Base-by-base conservation (phyloP, 1,140 invertebrate genomes). In the Drosophila kepulauana region DNA sequence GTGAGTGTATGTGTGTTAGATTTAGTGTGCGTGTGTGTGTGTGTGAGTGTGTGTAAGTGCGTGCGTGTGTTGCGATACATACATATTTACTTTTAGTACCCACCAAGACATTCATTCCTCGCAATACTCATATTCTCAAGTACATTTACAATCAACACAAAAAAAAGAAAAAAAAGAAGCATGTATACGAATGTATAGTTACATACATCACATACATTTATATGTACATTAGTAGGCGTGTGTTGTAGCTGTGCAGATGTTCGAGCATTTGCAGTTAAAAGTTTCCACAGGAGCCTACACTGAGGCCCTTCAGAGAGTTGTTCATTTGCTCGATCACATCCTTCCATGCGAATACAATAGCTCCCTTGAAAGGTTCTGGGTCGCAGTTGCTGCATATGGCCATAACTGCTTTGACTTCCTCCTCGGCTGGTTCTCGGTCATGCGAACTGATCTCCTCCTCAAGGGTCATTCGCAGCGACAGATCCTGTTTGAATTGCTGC, bases 371-470 rank as follows among this genome's bases (percentile, higher is more conserved):
- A 0, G 96, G 96, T 80, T 97, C 96, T 0, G 93, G 84, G 8
- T 94, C 93, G 73, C 96, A 97, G 2, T 95, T 96, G 46, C 95
- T 95, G 88, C 96, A 97, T 1, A 97, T 92, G 75, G 95, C 94
- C 95, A 97, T 96, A 1, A 97, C 95, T 1, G 95, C 95, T 70
- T 94, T 95, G 0, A 97, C 96, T 91, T 97, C 96, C 16, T 95
- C 96, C 90, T 97, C 96, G 0, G 96, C 96, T 0, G 96, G 96
- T 76, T 97, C 96, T n/a, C 95, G 93, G 77, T 96, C 96, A 33
- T 96, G 94, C 45, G 94, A 93, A 91, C 94, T 87, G 52, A 93
- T 89, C 63, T 92, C 86, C 92, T 93, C 81, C 76, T 92, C 78
- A 15, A 93, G 59, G 10, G 79, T 89, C 79, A 86, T 90, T 52